phyloP scores from a whole-genome alignment of 2,113 vertebrate species.

The Sciurus niger region DNA sequence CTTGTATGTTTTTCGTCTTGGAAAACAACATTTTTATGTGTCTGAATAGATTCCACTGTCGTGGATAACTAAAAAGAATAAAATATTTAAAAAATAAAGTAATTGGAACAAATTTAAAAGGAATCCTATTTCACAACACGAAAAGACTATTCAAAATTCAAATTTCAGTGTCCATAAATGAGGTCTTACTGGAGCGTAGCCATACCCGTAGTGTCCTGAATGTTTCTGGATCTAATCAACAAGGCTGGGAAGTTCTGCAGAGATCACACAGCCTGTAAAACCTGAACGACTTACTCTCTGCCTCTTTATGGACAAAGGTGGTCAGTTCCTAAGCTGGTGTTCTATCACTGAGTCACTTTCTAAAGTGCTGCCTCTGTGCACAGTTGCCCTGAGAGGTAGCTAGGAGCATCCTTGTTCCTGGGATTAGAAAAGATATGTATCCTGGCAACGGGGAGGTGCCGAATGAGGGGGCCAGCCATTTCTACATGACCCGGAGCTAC shows the following conservation, averaged over 20 bases:
- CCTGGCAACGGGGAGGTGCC: not conserved
- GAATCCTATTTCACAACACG: not conserved
- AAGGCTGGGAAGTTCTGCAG: not conserved
- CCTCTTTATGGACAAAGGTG: not conserved
- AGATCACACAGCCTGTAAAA: not conserved
- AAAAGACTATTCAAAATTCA: not conserved
- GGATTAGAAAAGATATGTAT: not conserved
- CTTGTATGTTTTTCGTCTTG: not conserved
- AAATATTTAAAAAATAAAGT: too few relatives aligned
- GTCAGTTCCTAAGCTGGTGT: not conserved
- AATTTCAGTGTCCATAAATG: not conserved
- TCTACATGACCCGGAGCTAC: not conserved
- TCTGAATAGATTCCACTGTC: too few relatives aligned
- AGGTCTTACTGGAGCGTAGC: not conserved
- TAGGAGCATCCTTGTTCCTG: not conserved
- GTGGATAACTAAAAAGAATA: too few relatives aligned
- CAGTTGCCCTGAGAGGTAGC: not conserved
- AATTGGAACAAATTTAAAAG: not conserved
- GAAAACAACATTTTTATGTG: not conserved
- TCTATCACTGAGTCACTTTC: not conserved
- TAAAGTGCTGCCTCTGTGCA: not conserved
- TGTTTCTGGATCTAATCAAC: not conserved
- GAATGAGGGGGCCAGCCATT: not conserved
- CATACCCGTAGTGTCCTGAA: accelerated
- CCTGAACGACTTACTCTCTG: not conserved